These are phyloP conservation scores for Ictalurus punctatus DNA, from an alignment of 2,113 vertebrate genomes.

Conservation along the genomic window DNA sequence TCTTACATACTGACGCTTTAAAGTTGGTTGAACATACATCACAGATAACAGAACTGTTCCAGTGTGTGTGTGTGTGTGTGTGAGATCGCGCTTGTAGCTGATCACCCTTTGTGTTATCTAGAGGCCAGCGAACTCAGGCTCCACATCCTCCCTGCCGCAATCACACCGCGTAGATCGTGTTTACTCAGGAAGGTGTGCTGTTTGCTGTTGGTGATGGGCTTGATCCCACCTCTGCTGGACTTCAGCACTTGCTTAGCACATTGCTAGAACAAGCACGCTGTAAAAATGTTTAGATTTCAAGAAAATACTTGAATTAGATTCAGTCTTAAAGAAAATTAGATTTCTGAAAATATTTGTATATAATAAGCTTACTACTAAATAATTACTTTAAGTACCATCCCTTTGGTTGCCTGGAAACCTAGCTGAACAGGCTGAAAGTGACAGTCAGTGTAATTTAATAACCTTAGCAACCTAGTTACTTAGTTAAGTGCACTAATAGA, in stretches of 20 bases:
- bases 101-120: slow-evolving; percentile 5
- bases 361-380: neutral
- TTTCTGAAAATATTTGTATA: neutral
- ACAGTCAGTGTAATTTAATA: neutral
- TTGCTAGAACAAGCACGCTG: neutral
- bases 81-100: neutral
- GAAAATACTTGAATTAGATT: neutral
- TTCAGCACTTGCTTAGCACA: neutral
- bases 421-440: neutral
- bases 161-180: slow-evolving; percentile 26
- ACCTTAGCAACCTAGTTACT: neutral
- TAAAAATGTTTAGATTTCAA: neutral
- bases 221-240: slow-evolving; percentile 18
- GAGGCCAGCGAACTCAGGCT: neutral
- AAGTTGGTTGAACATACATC: neutral
- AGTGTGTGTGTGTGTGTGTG: neutral
- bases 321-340: neutral
- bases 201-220: slow-evolving; percentile 39
- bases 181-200: slow-evolving; percentile 47
- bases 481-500: neutral
- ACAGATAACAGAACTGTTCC: neutral
- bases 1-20: neutral
- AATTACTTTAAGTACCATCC: neutral
- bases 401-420: neutral
- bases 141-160: neutral